phyloP scores from a whole-genome alignment of 1,140 invertebrate species.

The Saccostrea cuccullata region DNA sequence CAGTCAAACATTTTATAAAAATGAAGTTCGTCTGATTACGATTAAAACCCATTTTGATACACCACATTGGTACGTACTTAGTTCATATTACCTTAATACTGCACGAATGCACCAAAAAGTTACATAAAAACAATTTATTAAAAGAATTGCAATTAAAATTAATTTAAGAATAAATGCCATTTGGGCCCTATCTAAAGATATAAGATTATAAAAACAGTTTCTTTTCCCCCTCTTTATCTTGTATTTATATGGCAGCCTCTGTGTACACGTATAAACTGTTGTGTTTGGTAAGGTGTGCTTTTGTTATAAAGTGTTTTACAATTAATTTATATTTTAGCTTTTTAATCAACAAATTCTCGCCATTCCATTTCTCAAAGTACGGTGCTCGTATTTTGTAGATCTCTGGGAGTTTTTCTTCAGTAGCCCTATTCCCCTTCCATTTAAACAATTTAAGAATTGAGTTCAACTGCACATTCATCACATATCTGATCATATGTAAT shows the following conservation, averaged over 20 bases:
- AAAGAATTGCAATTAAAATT: neutral
- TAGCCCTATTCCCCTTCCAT: neutral
- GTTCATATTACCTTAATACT: too few species aligned
- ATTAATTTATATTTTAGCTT: slow-evolving; percentile 18
- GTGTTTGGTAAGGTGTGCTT: neutral
- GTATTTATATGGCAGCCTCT: slow-evolving; percentile 20
- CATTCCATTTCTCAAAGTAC: slow-evolving; percentile 4
- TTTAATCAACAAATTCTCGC: neutral
- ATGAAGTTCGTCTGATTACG: too few species aligned
- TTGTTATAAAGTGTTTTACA: neutral
- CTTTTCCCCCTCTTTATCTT: neutral
- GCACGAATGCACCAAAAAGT: too few species aligned
- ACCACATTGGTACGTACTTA: neutral
- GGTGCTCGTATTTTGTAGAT: neutral
- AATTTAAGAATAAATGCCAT: neutral
- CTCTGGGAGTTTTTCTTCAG: neutral
- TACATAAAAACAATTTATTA: neutral
- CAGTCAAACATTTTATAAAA: too few species aligned
- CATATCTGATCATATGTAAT: too few species aligned
- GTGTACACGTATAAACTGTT: neutral
- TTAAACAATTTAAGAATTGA: neutral
- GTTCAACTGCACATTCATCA: too few species aligned
- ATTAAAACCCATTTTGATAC: neutral
- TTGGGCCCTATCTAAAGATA: too few species aligned
- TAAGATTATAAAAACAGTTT: too few species aligned